phyloP scores from a whole-genome alignment of 2,113 vertebrate genomes.

The Hiodon tergisus region DNA sequence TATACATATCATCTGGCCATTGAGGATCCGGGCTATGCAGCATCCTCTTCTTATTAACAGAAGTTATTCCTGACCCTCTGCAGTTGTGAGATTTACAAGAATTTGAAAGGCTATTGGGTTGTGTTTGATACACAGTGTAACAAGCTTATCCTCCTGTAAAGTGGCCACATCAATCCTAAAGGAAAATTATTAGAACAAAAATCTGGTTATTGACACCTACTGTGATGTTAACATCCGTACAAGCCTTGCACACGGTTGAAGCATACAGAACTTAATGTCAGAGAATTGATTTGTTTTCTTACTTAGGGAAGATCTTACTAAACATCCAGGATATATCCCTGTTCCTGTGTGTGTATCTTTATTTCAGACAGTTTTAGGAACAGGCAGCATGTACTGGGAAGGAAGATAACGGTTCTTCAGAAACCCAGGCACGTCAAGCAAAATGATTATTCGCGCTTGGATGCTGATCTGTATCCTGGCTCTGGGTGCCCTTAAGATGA shows the following conservation, averaged over 20 bases:
- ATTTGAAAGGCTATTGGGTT: too few species aligned
- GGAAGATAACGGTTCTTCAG: constrained; percentile 15
- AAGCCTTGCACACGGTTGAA: too few species aligned
- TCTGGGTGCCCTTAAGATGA: constrained; percentile 33
- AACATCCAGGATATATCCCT: not conserved
- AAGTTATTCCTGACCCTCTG: not conserved
- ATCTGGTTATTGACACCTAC: too few species aligned
- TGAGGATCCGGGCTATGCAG: not conserved
- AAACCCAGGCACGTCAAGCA: constrained; percentile 23
- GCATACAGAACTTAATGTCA: too few species aligned
- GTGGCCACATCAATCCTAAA: too few species aligned
- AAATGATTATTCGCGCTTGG: constrained; percentile 40
- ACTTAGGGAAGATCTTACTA: not conserved
- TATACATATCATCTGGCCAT: not conserved
- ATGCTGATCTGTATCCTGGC: constrained; percentile 31
- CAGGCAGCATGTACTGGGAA: constrained; percentile 4
- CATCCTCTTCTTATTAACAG: not conserved
- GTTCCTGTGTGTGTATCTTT: not conserved
- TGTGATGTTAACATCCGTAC: too few species aligned
- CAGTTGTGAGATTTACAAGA: too few species aligned
- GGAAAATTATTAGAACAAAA: too few species aligned
- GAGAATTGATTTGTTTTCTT: not conserved
- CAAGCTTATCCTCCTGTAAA: too few species aligned
- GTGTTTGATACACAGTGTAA: too few species aligned
- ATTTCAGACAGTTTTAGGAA: not conserved